These are phyloP conservation scores for Mionectes olivaceus DNA, from an alignment of 2,797 vertebrate genomes.

Conservation along the genomic window DNA sequence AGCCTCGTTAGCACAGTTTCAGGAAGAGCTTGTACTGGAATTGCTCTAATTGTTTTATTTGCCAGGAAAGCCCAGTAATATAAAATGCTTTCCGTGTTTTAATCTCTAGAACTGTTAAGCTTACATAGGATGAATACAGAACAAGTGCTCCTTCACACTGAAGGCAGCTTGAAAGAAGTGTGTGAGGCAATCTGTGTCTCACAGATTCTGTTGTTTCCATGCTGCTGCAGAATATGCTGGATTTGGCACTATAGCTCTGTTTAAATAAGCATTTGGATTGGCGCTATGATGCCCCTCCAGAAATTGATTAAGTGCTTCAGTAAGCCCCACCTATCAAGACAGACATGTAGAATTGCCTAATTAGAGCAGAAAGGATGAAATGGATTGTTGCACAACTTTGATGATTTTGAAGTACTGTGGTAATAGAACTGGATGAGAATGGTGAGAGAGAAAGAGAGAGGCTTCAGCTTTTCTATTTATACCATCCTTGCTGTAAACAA, in stretches of 20 bases:
- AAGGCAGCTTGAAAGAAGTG: not conserved
- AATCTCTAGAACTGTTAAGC: conserved; percentile 18
- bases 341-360: conserved; percentile 47
- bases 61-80: conserved; percentile 25
- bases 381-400: conserved; percentile 22
- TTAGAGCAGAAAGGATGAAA: conserved; percentile 54
- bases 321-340: conserved; percentile 61
- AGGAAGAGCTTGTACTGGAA: conserved; percentile 17
- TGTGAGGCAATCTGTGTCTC: not conserved
- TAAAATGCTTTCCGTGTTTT: conserved; percentile 29
- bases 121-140: conserved; percentile 17
- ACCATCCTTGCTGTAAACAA: not conserved
- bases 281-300: conserved; percentile 36
- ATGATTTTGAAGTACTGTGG: conserved; percentile 26
- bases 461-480: conserved; percentile 13
- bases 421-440: not conserved
- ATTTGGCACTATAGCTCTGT: not conserved
- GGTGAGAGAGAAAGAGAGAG: not conserved
- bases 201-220: conserved; percentile 45
- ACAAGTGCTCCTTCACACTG: not conserved
- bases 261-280: conserved; percentile 22
- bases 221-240: conserved; percentile 48
- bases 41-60: conserved; percentile 38
- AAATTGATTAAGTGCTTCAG: conserved; percentile 67
- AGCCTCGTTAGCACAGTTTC: conserved; percentile 8